Percentiles rank a stretch among this genome's conserved stretches.
Evolutionary conservation across 2,797 vertebrate genomes (phyloP).

Genomic region (Oreochromis grahami): DNA sequence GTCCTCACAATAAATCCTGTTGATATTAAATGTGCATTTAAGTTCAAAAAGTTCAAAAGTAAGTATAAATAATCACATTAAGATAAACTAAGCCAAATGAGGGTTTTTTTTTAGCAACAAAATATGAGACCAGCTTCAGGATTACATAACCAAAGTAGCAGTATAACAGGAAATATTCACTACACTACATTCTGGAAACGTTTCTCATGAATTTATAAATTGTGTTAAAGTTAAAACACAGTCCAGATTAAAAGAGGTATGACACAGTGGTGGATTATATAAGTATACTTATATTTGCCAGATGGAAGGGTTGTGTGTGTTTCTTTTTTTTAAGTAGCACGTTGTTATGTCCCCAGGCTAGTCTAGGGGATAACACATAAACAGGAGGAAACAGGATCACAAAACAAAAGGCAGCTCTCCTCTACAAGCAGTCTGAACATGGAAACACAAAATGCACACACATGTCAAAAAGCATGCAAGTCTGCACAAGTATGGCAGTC

Average conservation of each 20-base stretch:
- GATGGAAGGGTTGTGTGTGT: too few species aligned
- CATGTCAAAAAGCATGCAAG: too few species aligned
- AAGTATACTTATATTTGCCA: neutral
- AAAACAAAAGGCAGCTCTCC: too few species aligned
- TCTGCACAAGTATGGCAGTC: too few species aligned
- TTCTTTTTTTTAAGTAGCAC: too few species aligned
- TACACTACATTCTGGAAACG: neutral
- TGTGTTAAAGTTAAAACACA: neutral
- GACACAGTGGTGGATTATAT: accelerated
- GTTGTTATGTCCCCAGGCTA: too few species aligned
- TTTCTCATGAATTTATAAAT: neutral
- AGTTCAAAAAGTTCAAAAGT: neutral
- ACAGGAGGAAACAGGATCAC: too few species aligned
- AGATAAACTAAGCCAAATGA: too few species aligned
- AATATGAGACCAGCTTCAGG: neutral
- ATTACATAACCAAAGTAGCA: neutral
- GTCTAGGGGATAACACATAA: too few species aligned
- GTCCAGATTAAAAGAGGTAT: neutral
- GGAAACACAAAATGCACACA: too few species aligned
- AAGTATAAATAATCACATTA: neutral
- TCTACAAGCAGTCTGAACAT: too few species aligned
- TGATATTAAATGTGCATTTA: accelerated
- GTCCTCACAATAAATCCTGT: neutral
- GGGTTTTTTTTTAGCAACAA: neutral
- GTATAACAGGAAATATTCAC: neutral